Conservation (phyloP, 2,888 invertebrate genomes). For the Yponomeuta sedellus region DNA sequence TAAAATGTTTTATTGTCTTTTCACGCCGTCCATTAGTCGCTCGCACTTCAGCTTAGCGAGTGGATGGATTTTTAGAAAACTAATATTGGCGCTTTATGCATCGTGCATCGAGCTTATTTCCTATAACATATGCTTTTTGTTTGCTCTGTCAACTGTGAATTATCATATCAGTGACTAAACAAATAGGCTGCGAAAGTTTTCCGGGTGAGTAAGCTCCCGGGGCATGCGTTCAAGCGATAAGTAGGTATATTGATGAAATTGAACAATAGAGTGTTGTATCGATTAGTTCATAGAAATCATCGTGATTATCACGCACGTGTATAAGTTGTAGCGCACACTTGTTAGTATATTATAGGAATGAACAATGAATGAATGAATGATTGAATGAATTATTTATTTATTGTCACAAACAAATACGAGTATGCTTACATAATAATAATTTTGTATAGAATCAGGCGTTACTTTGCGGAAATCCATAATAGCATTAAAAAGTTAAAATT, state of each 20-base stretch:
- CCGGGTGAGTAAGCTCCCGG: background rate
- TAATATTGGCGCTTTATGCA: background rate
- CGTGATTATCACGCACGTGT: no score
- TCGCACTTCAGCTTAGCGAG: slow-evolving; percentile 9
- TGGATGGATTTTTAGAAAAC: slow-evolving; percentile 8
- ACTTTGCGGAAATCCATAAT: no score
- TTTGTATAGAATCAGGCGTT: no score
- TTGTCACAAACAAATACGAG: no score
- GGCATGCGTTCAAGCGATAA: background rate
- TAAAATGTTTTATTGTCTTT: slow-evolving; percentile 53
- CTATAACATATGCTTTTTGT: slow-evolving; percentile 33
- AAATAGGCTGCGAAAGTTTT: background rate
- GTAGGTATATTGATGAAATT: background rate
- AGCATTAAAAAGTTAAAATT: no score
- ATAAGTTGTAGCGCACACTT: no score
- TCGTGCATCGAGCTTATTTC: slow-evolving; percentile 31
- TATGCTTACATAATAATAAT: no score
- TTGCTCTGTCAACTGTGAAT: slow-evolving; percentile 30
- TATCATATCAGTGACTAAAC: background rate
- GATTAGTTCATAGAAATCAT: background rate
- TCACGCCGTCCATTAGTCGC: slow-evolving; percentile 37
- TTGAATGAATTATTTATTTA: no score
- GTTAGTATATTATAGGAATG: no score
- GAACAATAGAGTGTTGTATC: background rate
- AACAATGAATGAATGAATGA: no score